A percentile compares a stretch with the other conserved stretches of the same genome.
phyloP scores from a whole-genome alignment of 2,113 vertebrate genomes.

The Oxyruncus cristatus region DNA sequence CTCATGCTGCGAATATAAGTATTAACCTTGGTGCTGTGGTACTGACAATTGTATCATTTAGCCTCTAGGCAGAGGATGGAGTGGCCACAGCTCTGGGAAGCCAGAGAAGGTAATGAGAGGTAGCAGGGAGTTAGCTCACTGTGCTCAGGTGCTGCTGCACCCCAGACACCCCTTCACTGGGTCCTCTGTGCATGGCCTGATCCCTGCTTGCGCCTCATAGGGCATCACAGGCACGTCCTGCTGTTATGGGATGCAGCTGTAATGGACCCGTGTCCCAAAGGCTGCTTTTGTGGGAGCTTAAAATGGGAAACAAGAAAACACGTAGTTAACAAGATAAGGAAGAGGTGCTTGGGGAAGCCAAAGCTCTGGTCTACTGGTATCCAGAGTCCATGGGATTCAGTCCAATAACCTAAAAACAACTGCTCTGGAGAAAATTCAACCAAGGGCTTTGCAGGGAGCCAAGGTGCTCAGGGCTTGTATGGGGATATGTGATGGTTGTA shows the following conservation, averaged over 20 bases:
- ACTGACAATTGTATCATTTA: not conserved
- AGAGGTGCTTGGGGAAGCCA: not conserved
- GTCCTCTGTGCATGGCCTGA: not conserved
- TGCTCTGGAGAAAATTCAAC: not conserved
- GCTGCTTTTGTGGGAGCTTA: not conserved
- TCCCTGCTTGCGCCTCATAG: not conserved
- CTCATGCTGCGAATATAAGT: not conserved
- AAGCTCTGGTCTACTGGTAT: not conserved
- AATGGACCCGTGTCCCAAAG: not conserved
- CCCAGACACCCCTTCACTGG: accelerated
- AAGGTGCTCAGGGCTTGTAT: not conserved
- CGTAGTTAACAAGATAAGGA: not conserved
- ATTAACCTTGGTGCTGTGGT: not conserved
- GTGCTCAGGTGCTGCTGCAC: not conserved
- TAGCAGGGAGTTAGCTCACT: not conserved
- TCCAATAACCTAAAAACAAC: not conserved
- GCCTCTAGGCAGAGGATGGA: not conserved
- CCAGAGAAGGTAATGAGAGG: not conserved
- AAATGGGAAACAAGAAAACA: not conserved
- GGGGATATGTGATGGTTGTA: not conserved
- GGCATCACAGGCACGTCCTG: not conserved
- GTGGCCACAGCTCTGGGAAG: not conserved
- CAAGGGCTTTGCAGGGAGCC: not conserved
- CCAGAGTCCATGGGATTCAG: not conserved
- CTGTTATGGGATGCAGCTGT: not conserved